Conservation (phyloP, 2,888 invertebrate genomes). For the Eristalis intricaria region DNA sequence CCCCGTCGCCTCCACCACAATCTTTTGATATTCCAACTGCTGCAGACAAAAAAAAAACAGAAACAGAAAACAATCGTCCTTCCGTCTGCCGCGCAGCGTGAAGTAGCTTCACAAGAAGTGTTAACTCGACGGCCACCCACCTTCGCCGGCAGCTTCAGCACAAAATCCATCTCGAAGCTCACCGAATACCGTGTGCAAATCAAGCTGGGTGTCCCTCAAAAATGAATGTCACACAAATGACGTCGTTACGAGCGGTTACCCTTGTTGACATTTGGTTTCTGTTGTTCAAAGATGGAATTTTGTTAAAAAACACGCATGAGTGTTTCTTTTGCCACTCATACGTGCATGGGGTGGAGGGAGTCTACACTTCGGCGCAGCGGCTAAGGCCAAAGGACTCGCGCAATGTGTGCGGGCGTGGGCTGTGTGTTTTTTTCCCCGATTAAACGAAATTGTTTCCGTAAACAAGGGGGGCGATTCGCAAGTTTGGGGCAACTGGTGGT, state of each 20-base stretch:
- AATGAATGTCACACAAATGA: conserved; percentile 54
- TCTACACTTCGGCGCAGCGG: not conserved
- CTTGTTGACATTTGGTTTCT: conserved; percentile 60
- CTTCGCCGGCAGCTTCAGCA: not conserved
- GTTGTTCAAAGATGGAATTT: conserved; percentile 65
- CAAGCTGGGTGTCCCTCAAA: not conserved
- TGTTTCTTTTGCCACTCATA: conserved; percentile 60
- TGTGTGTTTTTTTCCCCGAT: conserved; percentile 8
- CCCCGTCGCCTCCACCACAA: not conserved
- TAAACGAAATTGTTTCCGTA: conserved; percentile 60
- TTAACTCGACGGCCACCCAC: conserved; percentile 51
- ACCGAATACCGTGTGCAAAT: conserved; percentile 8
- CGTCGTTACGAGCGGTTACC: conserved; percentile 62
- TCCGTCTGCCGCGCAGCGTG: conserved; percentile 10
- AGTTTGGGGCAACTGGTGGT: conserved; percentile 25
- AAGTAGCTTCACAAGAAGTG: conserved; percentile 64
- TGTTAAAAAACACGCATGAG: conserved; percentile 67
- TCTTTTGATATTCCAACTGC: conserved; percentile 1
- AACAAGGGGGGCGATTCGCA: not conserved
- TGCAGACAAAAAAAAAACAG: conserved; percentile 5
- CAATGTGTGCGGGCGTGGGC: not conserved
- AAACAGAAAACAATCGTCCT: not conserved
- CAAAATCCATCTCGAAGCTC: conserved; percentile 3
- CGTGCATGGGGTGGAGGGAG: not conserved
- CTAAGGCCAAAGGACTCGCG: conserved; percentile 1